phyloP scores from a whole-genome alignment of 2,888 invertebrate genomes.

The Argyra leucocephala region DNA sequence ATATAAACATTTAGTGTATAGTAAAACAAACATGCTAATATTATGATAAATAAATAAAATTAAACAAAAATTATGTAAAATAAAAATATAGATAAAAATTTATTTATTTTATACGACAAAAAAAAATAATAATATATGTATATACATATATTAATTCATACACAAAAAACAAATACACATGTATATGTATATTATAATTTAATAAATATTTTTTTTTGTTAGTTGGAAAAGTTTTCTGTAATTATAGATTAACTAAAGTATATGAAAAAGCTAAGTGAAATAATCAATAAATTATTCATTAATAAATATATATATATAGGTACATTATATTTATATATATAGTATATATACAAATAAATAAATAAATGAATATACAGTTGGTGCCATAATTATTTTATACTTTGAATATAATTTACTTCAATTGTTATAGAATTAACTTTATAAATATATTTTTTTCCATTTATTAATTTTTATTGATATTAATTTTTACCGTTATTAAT shows the following conservation, averaged over 20 bases:
- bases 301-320: too few species aligned
- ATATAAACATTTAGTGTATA: background rate
- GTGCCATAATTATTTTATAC: too few species aligned
- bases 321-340: background rate
- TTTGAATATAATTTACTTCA: too few species aligned
- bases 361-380: too few species aligned
- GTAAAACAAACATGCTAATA: background rate
- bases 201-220: too few species aligned
- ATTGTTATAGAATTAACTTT: too few species aligned
- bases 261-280: slow-evolving; percentile 2
- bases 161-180: too few species aligned
- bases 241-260: background rate
- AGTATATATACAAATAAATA: background rate
- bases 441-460: too few species aligned
- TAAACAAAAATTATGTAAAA: background rate
- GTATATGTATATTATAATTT: too few species aligned
- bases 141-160: background rate
- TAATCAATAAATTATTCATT: slow-evolving; percentile 2
- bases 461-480: too few species aligned
- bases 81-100: background rate
- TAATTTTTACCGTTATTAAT: too few species aligned
- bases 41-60: background rate
- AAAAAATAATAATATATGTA: background rate
- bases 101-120: background rate
- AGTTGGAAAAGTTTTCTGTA: background rate